Evolutionary conservation across 2,113 vertebrate species (phyloP).

Genomic region (Sprattus sprattus): DNA sequence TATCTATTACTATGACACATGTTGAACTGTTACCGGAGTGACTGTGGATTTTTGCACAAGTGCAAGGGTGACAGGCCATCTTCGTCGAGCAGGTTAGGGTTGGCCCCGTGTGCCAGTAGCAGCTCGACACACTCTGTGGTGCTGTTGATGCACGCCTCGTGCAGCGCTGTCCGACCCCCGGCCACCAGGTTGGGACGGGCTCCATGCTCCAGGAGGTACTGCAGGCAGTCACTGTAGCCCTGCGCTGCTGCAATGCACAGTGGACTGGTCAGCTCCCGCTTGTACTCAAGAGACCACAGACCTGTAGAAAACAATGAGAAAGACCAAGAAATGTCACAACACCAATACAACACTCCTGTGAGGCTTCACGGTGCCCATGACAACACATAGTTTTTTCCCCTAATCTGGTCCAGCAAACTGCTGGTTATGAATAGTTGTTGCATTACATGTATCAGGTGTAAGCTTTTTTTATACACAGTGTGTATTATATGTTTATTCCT

Average conservation of each 20-base stretch:
- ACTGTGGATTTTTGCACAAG: slow-evolving; percentile 62
- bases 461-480: no score
- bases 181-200: slow-evolving; percentile 66
- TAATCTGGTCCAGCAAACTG: no score
- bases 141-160: slow-evolving; percentile 67
- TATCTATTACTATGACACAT: background rate
- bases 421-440: no score
- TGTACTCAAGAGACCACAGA: slow-evolving; percentile 77
- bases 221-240: slow-evolving; percentile 67
- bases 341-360: background rate
- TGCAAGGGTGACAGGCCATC: slow-evolving; percentile 70
- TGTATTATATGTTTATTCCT: no score
- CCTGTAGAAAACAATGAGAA: slow-evolving; percentile 53
- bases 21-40: slow-evolving; percentile 45
- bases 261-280: slow-evolving; percentile 70
- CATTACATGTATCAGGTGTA: no score
- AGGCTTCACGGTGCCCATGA: no score
- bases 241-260: slow-evolving; percentile 68
- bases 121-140: slow-evolving; percentile 65
- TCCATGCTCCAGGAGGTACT: slow-evolving; percentile 62
- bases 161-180: slow-evolving; percentile 64
- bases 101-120: slow-evolving; percentile 69
- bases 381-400: no score
- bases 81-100: slow-evolving; percentile 60
- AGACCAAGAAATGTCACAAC: background rate